A percentile compares a stretch with the other conserved stretches of the same genome.
Evolutionary conservation across 1,140 invertebrate genomes (phyloP).

Genomic region (Ctenoplectra terminalis): DNA sequence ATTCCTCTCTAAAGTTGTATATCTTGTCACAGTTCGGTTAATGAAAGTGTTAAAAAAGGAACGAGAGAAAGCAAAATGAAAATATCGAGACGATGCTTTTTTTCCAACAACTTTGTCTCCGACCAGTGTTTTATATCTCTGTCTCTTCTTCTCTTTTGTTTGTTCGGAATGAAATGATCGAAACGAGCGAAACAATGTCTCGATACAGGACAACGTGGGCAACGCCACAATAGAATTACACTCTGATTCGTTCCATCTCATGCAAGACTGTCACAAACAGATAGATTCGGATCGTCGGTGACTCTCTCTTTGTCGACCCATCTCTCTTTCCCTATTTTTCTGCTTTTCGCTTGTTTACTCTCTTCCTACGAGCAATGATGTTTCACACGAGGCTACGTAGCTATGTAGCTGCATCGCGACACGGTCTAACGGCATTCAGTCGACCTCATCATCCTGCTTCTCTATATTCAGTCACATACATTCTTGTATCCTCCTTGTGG

Average conservation of each 20-base stretch:
- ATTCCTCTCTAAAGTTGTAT: background rate
- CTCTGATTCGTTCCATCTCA: constrained; percentile 26
- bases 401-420: constrained; percentile 45
- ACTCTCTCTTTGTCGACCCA: constrained; percentile 43
- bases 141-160: background rate
- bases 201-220: background rate
- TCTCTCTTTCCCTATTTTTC: constrained; percentile 23
- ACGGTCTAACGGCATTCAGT: constrained; percentile 66
- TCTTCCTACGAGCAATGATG: constrained; percentile 21
- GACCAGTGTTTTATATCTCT: background rate
- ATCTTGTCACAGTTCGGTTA: background rate
- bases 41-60: background rate
- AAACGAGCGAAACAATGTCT: background rate
- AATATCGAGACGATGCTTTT: background rate
- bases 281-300: constrained; percentile 49
- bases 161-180: background rate
- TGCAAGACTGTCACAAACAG: constrained; percentile 42
- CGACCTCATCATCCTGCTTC: constrained; percentile 60
- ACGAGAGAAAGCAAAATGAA: constrained; percentile 9
- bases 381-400: constrained; percentile 34
- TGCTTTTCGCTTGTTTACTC: background rate
- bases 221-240: constrained; percentile 38
- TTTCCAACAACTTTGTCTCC: too few relatives aligned
- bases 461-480: constrained; percentile 24
- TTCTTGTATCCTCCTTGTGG: constrained; percentile 39